A percentile compares a stretch with the other conserved stretches of the same genome.
phyloP scores from a whole-genome alignment of 2,797 vertebrate species.

The Lepidocolaptes lacrymiger region DNA sequence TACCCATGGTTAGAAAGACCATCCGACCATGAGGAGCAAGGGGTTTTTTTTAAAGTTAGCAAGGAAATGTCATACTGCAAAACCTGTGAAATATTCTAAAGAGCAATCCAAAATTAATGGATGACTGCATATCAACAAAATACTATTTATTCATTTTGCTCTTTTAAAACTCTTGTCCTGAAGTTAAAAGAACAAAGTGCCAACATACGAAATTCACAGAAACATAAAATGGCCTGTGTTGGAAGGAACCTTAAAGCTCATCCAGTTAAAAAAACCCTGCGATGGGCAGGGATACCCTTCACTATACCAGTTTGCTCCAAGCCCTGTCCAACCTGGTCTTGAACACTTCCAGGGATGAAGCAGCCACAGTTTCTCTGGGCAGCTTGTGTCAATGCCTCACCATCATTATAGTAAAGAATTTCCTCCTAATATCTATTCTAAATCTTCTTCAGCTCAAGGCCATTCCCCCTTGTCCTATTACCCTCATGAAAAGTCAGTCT shows the following conservation, averaged over 20 bases:
- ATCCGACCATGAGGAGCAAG: neutral
- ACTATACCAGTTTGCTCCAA: neutral
- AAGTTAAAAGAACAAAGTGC: neutral
- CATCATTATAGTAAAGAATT: fast-evolving
- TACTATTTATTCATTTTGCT: neutral
- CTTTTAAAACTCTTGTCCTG: neutral
- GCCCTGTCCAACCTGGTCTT: fast-evolving
- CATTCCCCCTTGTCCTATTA: too few relatives aligned
- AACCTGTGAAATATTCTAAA: neutral
- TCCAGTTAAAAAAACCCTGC: fast-evolving
- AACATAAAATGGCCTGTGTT: neutral
- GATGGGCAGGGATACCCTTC: neutral
- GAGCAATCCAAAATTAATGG: neutral
- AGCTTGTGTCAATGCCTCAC: fast-evolving
- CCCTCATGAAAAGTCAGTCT: neutral
- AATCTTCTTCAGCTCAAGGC: neutral
- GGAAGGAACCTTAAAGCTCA: neutral
- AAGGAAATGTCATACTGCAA: neutral
- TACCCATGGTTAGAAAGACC: neutral
- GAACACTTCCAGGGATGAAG: neutral
- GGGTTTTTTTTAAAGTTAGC: neutral
- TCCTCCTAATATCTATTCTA: too few relatives aligned
- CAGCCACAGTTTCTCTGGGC: neutral
- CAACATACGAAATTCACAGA: neutral
- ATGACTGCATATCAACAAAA: fast-evolving